Evolutionary conservation across 2,113 vertebrate species (phyloP), one percentile per base, ranked within the genome.

Genomic region (Perca schrenkii): DNA sequence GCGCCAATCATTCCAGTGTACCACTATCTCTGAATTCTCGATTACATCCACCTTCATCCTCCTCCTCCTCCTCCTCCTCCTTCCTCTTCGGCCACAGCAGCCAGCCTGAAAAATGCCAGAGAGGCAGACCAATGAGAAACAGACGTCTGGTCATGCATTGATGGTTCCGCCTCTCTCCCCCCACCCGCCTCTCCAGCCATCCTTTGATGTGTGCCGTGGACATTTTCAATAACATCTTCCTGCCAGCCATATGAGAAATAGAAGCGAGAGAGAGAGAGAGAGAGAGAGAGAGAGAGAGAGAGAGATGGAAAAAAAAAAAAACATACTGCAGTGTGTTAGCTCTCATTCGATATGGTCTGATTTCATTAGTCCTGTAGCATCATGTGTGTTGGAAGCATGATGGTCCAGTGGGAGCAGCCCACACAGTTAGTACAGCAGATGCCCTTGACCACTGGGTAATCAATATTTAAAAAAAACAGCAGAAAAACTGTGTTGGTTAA

Each of bases 11-110:
- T 87, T 83, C 57, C 10, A 70, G 14, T 79, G 82, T 84, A 88
- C 86, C 91, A 88, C 88, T 93, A 93, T 91, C 84, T 88, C 79
- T 73, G 86, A 91, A 90, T 93, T 92, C 77, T 82, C 82, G 49
- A 90, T 92, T 90, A 83, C 80, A 60, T 74, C 73, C 82, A n/a
- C 58, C 76, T 79, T 49, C 63, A 22, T 14, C 65, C 68, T 66
- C 64, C 19, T 62, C 56, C 16, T 47, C 68, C 1, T 74, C 62
- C 56, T 47, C 68, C 1, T 74, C 62, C 56, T 69, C 28, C 56
- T 74, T 79, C 76, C 69, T 85, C 88, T 72, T 82, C 43, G 74
- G 78, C 87, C 85, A 60, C 90, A 88, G 80, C 82, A 84, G 82
- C 79, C 21, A 88, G 80, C 80, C 84, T 89, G 83, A 80, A 89